Base-by-base conservation (phyloP, 2,888 invertebrate species). In the Nowickia ferox region DNA sequence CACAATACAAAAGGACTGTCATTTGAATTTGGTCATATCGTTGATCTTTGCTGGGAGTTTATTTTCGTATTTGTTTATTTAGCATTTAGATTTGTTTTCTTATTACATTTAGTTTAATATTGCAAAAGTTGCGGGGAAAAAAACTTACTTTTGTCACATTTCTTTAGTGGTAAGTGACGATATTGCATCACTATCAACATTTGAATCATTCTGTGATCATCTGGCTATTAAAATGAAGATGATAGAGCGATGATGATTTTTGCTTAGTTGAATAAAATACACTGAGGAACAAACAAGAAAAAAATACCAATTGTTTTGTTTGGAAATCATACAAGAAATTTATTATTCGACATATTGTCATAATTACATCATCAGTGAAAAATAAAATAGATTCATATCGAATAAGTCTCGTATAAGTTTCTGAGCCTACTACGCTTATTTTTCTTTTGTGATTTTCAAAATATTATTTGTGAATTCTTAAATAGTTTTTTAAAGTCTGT, bases 221-320 rank as follows among this genome's bases (percentile, higher is more conserved):
- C 76, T 22, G 48, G 53, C 66, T 48, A 71, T 84, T 84, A 74
- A 83, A 87, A 76, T 74, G 78, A 81, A 87, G 89, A 89, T 89
- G 90, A 90, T 89, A 89, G 88, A 88, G 87, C 11, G 13, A 42
- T 89, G 88, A 90, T 90, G 90, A 90, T 90, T 88, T 81, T 42
- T 51, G 6, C 9, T 55, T 51, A 6, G 11, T 55, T 55, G 9
- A 53, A 15, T 13, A 3, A 53, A 55, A 17, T 19, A 42, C 15
- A 42, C 51, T 51, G 48, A 59, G 9, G 9, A 19, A 19, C 30
- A 30, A 2, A 30, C 5, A 5, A 30, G 6, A 30, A 30, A 30
- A 30, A 30, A 30, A 30, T 6, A 30, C 30, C 6, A 30, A n/a
- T n/a, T n/a, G n/a, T n/a, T n/a, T n/a, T n/a, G n/a, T n/a, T n/a